Evolutionary conservation across 2,113 vertebrate species (phyloP).

Genomic region (Microtus ochrogaster): DNA sequence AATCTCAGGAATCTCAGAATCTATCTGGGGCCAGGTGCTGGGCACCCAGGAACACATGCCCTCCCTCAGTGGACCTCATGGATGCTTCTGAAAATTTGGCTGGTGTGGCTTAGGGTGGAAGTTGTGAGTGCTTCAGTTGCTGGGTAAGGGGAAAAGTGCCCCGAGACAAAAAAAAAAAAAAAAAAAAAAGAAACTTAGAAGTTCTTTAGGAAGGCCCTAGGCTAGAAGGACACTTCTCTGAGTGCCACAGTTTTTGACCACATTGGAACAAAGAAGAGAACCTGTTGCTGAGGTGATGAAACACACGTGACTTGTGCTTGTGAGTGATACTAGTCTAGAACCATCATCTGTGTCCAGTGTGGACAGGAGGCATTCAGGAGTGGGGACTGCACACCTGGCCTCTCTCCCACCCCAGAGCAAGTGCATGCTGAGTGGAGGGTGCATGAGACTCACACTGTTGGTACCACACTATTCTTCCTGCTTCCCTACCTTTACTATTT

Average conservation of each 20-base stretch:
- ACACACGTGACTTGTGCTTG: not conserved
- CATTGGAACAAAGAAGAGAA: not conserved
- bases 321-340: not conserved
- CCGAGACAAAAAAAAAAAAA: too few species aligned
- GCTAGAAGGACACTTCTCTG: not conserved
- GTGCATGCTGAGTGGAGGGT: not conserved
- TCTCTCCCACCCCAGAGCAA: not conserved
- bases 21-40: not conserved
- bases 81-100: not conserved
- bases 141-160: not conserved
- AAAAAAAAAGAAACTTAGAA: not conserved
- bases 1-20: not conserved
- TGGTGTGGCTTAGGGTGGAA: not conserved
- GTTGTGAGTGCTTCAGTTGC: not conserved
- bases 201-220: not conserved
- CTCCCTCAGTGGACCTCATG: not conserved
- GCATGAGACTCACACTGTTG: not conserved
- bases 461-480: not conserved
- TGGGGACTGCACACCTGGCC: rapidly evolving
- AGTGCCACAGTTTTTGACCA: not conserved
- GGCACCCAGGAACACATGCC: not conserved
- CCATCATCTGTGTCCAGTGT: not conserved
- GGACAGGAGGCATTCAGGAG: not conserved
- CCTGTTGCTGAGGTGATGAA: not conserved
- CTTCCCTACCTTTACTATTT: not conserved